Evolutionary conservation across 2,797 vertebrate genomes (phyloP), one percentile per base, ranked within the genome.

Genomic region (Octomys mimax): DNA sequence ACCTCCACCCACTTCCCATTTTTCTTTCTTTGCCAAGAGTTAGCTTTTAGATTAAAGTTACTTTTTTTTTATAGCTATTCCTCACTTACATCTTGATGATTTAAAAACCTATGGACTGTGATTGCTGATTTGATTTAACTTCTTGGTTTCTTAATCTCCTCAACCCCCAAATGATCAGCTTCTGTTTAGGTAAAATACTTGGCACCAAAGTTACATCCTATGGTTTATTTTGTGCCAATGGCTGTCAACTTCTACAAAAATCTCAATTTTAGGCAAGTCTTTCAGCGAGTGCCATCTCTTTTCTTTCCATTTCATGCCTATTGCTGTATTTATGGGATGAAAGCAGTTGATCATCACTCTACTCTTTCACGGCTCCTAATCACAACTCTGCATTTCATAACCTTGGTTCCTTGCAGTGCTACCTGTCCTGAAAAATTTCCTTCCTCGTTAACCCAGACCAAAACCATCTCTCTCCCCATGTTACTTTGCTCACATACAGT

Each of bases 391-490:
- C 11, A 42, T 89, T 75, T 71, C 24, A 46, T 89, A 49, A 84
- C 2, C 83, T 24, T 83, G 16, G 77, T 19, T 73, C 21, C 1
- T 92, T 94, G 22, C 16, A 12, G 7, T 92, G 7, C 57, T 31
- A 59, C 24, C 14, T 66, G 7, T n/a, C 26, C 86, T 91, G 8
- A 16, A 87, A 73, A 95, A 87, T 92, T 87, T 94, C 18, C 90
- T 64, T 68, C n/a, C 19, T 59, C 28, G 5, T 68, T 83, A 96
- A 87, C 59, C 54, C 68, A 73, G 54, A 87, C 84, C 95, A 92
- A 96, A 91, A 77, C 3, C 64, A 73, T 64, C 33, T 92, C n/a
- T 91, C 26, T 91, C 24, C 39, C n/a, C 77, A 14, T 21, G 77
- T 12, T 28, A 66, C 52, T 95, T 88, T 91, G 86, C 10, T 93